Evolutionary conservation across 1,140 invertebrate species (phyloP).

Genomic region (Liolophura sinensis): DNA sequence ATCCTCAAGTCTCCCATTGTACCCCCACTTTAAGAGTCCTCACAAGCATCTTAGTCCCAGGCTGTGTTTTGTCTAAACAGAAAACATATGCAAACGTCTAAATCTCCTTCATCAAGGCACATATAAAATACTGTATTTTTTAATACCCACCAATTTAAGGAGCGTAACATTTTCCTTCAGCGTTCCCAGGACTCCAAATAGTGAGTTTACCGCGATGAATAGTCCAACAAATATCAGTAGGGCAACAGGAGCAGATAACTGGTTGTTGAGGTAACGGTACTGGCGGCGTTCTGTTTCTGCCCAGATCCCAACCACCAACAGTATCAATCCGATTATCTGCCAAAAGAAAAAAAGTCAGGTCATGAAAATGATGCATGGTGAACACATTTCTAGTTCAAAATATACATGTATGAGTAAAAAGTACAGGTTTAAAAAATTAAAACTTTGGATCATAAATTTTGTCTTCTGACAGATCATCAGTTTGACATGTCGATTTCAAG

Average conservation of each 20-base stretch:
- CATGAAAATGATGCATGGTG: too few relatives aligned
- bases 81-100: neutral
- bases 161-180: conserved; percentile 34
- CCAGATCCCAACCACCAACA: conserved; percentile 31
- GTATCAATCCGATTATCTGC: conserved; percentile 38
- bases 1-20: neutral
- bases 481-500: too few relatives aligned
- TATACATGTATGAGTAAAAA: too few relatives aligned
- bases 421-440: too few relatives aligned
- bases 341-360: neutral
- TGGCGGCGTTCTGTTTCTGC: conserved; percentile 29
- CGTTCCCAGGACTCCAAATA: conserved; percentile 36
- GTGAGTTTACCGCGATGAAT: conserved; percentile 32
- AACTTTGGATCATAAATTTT: too few relatives aligned
- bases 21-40: neutral
- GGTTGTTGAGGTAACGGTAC: conserved; percentile 31
- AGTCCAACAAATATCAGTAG: conserved; percentile 39
- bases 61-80: neutral
- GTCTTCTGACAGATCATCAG: too few relatives aligned
- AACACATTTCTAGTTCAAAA: too few relatives aligned
- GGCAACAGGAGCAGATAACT: conserved; percentile 32
- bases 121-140: neutral
- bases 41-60: neutral
- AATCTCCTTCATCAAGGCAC: neutral
- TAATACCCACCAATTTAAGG: conserved; percentile 40